Conservation (phyloP, 2,888 invertebrate genomes). For the Latheticus oryzae region DNA sequence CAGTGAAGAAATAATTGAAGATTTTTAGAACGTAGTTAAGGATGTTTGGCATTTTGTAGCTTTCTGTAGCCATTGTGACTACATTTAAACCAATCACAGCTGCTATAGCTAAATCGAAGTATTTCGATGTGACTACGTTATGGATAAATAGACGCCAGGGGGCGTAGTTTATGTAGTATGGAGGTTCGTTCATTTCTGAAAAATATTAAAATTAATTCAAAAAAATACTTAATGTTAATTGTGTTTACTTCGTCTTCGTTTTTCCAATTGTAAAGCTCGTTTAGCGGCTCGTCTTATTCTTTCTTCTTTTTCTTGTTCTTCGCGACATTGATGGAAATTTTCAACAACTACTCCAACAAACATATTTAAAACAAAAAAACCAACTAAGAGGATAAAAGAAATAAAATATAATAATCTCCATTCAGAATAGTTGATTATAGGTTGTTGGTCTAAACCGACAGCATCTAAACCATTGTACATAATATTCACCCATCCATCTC, state of each 20-base stretch:
- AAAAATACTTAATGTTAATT: not conserved
- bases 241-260: conserved; percentile 91
- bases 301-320: conserved; percentile 99
- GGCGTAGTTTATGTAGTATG: conserved; percentile 95
- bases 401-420: conserved; percentile 99
- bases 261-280: conserved; percentile 93
- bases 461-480: conserved; percentile 99
- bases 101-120: conserved; percentile 98
- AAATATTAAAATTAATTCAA: conserved; percentile 48
- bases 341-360: conserved; percentile 99
- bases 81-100: conserved; percentile 99
- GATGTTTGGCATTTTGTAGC: conserved; percentile 97
- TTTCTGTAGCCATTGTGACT: conserved; percentile 99
- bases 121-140: conserved; percentile 97
- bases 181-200: conserved; percentile 94
- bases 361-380: conserved; percentile 99
- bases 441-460: conserved; percentile 98
- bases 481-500: conserved; percentile 99
- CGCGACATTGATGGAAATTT: conserved; percentile 98
- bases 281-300: conserved; percentile 92
- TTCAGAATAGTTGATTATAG: conserved; percentile 97
- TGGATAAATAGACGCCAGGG: conserved; percentile 91
- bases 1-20: conserved; percentile 99
- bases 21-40: conserved; percentile 95
- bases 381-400: conserved; percentile 97